Evolutionary conservation across 2,888 invertebrate species (phyloP).

Genomic region (Hecatera dysodea): DNA sequence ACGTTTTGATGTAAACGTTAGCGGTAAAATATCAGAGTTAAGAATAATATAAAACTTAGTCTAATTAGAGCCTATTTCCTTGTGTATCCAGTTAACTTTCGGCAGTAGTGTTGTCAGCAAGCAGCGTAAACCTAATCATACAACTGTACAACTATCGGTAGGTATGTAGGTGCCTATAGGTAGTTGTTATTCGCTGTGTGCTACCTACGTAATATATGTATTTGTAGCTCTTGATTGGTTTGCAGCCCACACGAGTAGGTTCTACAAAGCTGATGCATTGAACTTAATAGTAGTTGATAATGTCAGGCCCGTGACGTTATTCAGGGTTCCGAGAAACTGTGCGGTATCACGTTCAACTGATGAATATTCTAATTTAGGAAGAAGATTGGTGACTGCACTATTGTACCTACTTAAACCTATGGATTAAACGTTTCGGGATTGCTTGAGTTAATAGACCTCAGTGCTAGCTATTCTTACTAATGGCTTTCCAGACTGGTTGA

Average conservation of each 20-base stretch:
- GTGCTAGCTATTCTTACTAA: slow-evolving; percentile 3
- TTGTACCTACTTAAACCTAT: not conserved
- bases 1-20: no score
- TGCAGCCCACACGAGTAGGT: slow-evolving; percentile 19
- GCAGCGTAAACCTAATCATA: slow-evolving; percentile 4
- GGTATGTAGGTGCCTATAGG: not conserved
- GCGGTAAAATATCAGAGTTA: no score
- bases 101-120: slow-evolving; percentile 7
- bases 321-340: slow-evolving; percentile 3
- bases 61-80: slow-evolving; percentile 21
- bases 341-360: slow-evolving; percentile 1
- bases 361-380: slow-evolving; percentile 5
- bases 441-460: not conserved
- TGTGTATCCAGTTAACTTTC: slow-evolving; percentile 20
- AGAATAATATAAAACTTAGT: no score
- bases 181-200: not conserved
- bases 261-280: slow-evolving; percentile 28
- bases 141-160: not conserved
- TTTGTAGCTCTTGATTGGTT: slow-evolving; percentile 46
- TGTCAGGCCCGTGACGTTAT: slow-evolving; percentile 2
- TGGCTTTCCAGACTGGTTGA: not conserved
- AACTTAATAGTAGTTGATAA: slow-evolving; percentile 25
- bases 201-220: slow-evolving; percentile 44
- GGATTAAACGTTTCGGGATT: not conserved
- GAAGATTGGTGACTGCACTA: not conserved